Evolutionary conservation across 2,888 invertebrate genomes (phyloP), one percentile per base, ranked within the genome.

Genomic region (Priocnemis perturbator): DNA sequence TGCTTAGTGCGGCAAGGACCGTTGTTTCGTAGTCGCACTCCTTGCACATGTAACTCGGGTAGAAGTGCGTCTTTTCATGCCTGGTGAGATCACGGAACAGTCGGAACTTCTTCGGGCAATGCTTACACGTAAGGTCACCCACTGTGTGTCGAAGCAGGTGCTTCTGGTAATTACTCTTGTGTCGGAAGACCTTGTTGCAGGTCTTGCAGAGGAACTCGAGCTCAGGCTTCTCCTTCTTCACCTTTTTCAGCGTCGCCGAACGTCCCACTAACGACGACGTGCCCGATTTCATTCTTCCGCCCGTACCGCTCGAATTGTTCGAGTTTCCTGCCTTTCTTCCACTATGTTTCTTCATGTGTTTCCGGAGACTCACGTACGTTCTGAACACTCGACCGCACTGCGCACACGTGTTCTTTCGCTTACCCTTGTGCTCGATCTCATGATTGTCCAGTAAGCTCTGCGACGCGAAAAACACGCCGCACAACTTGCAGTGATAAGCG

Each of bases 21-120:
- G 89, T 89, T 0, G 89, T 89, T 69, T 89, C 89, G 74, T 88
- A 89, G 64, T 88, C 89, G 76, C 89, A 89, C 69, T 87, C 85
- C 47, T 87, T 87, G 81, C 89, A 89, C 81, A 81, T 75, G 76
- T 86, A 88, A 52, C 87, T 88, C 5, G 87, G 88, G 7, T 82
- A 79, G 60, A 88, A 89, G 60, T 89, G 89, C 0, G 89, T 89
- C 67, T 88, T 89, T 65, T 89, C 88, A 77, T 89, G 89, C 52
- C 89, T 81, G 17, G 85, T 87, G 1, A 89, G 71, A 59, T 89
- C 89, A 0, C 89, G 84, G 62, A 85, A 85, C 7, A 88, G 74
- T 0, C 88, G 85, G 66, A 89, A 89, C 67, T 86, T 87, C 57
- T 87, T 88, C 0, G 87, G 83, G 19, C 89, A 88, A 69, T 88